phyloP scores from a whole-genome alignment of 2,797 vertebrate species.

The Enteromius radiatus region DNA sequence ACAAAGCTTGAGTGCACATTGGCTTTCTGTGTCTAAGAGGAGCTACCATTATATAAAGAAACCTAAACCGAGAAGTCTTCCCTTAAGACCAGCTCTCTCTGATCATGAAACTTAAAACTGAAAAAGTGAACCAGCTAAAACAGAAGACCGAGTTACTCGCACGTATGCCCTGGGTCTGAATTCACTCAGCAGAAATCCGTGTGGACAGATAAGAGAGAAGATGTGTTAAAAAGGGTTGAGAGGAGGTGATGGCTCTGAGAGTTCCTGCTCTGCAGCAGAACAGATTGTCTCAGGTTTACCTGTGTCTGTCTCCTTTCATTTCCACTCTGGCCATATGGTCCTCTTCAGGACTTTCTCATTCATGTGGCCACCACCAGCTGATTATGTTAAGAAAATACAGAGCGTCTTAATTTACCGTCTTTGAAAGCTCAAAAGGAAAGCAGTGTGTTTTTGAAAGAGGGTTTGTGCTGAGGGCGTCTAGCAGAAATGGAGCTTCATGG shows the following conservation, averaged over 20 bases:
- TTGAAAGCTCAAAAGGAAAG: constrained; percentile 18
- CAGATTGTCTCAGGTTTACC: constrained; percentile 56
- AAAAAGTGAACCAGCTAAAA: constrained; percentile 9
- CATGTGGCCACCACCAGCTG: constrained; percentile 32
- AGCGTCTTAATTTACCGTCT: constrained; percentile 52
- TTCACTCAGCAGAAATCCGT: constrained; percentile 37
- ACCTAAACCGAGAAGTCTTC: not conserved
- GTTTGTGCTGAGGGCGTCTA: constrained; percentile 38
- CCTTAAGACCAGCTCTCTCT: constrained; percentile 22
- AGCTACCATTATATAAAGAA: not conserved
- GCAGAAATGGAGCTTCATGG: not conserved
- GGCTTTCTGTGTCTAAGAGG: not conserved
- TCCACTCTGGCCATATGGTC: constrained; percentile 53
- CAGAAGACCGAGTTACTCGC: not conserved
- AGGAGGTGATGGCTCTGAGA: constrained; percentile 12
- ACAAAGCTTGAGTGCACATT: constrained; percentile 1
- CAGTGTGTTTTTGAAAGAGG: constrained; percentile 29
- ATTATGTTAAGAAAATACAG: constrained; percentile 45
- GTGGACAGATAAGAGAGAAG: constrained; percentile 48
- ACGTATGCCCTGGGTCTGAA: constrained; percentile 14
- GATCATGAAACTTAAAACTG: constrained; percentile 3
- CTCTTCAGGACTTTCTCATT: constrained; percentile 48
- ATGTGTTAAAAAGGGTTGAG: constrained; percentile 21
- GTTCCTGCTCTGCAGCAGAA: constrained; percentile 1
- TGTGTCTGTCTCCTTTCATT: constrained; percentile 65